phyloP scores from a whole-genome alignment of 2,888 invertebrate genomes.

The Erpobdella octoculata region DNA sequence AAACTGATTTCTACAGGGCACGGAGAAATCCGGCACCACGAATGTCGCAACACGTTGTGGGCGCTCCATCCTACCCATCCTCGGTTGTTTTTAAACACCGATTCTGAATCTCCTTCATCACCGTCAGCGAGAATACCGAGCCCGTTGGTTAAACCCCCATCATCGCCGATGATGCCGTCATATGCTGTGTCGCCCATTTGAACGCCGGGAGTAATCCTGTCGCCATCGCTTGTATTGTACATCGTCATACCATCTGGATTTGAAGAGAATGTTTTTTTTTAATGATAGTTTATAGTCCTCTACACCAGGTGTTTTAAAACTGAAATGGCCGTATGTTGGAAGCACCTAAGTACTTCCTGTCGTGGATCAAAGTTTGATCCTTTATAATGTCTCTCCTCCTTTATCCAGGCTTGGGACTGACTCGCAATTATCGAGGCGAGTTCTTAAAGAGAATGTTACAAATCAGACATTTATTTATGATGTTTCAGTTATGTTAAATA shows the following conservation, averaged over 20 bases:
- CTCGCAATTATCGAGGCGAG: too few relatives aligned
- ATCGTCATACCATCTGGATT: background rate
- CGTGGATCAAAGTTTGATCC: too few relatives aligned
- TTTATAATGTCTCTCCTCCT: too few relatives aligned
- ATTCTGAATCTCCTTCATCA: background rate
- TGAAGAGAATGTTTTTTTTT: background rate
- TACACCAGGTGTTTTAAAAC: too few relatives aligned
- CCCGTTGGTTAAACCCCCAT: background rate
- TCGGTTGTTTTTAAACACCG: background rate
- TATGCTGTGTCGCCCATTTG: background rate
- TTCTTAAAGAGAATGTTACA: too few relatives aligned
- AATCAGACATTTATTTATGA: too few relatives aligned
- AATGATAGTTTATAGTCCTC: too few relatives aligned
- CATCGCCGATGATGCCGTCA: background rate
- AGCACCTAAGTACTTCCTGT: too few relatives aligned
- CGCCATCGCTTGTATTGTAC: background rate
- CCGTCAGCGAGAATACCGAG: background rate
- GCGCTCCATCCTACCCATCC: background rate
- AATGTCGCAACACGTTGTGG: background rate
- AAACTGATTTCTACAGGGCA: constrained; percentile 1
- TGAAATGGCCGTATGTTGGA: too few relatives aligned
- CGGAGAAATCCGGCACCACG: background rate
- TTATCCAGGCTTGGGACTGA: too few relatives aligned
- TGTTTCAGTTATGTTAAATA: too few relatives aligned
- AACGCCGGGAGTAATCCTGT: background rate